Evolutionary conservation across 1,140 invertebrate species (phyloP), one percentile per base, ranked within the genome.

Genomic region (Dryas iulia): DNA sequence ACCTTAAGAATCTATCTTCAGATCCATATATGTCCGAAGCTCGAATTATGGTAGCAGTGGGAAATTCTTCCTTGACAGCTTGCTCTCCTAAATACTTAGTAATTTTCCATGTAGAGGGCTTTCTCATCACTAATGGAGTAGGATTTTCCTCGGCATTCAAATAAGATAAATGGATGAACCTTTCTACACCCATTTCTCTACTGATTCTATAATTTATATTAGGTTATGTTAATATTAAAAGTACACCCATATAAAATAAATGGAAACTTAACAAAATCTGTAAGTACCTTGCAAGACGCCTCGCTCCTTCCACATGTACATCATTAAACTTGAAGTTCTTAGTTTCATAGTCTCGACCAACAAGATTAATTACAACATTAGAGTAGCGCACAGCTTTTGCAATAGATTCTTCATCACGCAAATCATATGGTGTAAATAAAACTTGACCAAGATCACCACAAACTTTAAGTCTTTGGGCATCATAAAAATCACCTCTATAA

Each of bases 381-480:
- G 98, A 99, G 92, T 99, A 97, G 80, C 97, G 96, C 4, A 99
- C 94, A 10, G 95, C 96, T 89, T 96, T 97, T 3, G 94, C 91
- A 74, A 99, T 96, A 0, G 96, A 95, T n/a, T 96, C 95, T 79
- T 98, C 97, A 93, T 99, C 97, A 52, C 93, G 93, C 21, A 99
- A 79, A 82, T 98, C 79, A 85, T 95, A 99, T 2, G 96, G 97
- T 81, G 96, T 95, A 87, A 96, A 99, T 1, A 98, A 91, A 18
- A 99, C 95, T 94, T 99, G 99, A 24, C 99, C 99, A 59, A 99
- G 94, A 92, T 99, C 99, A 35, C 98, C 98, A 78, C 92, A 93
- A 1, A 99, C 82, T 92, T 98, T 98, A 1, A 99, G 89, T 26
- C 94, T 93, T 61, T 94, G 87, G 6, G 95, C 93, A 79, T 96